Base-by-base conservation (phyloP, 2,797 vertebrate genomes). In the Emys orbicularis region DNA sequence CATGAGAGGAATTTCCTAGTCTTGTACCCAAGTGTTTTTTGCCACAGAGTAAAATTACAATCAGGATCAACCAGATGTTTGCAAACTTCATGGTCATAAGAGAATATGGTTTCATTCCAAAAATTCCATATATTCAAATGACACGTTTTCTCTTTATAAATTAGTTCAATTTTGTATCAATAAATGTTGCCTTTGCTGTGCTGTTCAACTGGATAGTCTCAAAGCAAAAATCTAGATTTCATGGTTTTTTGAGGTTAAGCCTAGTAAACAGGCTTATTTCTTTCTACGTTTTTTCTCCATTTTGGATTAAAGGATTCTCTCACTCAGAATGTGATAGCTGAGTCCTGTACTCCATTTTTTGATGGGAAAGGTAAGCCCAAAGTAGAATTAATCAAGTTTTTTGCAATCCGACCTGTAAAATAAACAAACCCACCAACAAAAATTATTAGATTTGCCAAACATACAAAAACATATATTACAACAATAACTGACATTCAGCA, bases 231-330 rank as follows among this genome's bases (percentile, higher is more conserved):
- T 95, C 87, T 82, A 86, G 96, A 97, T 97, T 98, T 98, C 99
- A 99, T 98, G 97, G 99, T 99, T 98, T 98, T 98, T 98, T 94
- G 96, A 96, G 89, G 96, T 94, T 95, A 97, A 98, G 98, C 98
- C 98, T 86, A 97, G 97, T 90, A 97, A 97, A 97, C 97, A 98
- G 92, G 98, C 97, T 99, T 98, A 99, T 99, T 99, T 99, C 99
- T 99, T 99, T 99, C 99, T 98, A 94, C 99, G 99, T 98, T 99
- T 99, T 97, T 99, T 99, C 99, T 99, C 99, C 99, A 99, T 99
- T 97, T 98, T 99, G 98, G 96, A 95, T 95, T 83, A 96, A 97
- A 96, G 85, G 97, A 98, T 98, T 96, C 82, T 19, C 97, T 99
- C 99, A 99, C 98, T 98, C 97, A 27, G 94, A 92, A 97, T 96